Base-by-base conservation (phyloP, 2,797 vertebrate species). In the Bufotes viridis region DNA sequence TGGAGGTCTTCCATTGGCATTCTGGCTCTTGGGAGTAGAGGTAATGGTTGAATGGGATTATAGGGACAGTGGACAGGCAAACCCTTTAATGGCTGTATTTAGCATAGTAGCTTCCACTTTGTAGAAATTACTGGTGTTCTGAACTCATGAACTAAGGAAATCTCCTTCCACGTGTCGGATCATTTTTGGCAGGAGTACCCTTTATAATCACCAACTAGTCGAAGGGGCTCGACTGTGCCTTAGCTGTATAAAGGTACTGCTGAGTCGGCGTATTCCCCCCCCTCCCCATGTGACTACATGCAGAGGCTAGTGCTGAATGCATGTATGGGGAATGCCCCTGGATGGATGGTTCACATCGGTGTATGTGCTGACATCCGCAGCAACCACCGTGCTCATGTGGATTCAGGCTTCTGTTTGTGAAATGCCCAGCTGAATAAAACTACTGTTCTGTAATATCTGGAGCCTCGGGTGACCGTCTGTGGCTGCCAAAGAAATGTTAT, bases 201-300 rank as follows among this genome's bases (percentile, higher is more conserved):
- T 29, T 67, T 42, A 42, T 3, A 42, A 3, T 42, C 10, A 67
- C 53, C 11, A 55, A 55, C 53, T 24, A 42, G 42, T 42, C 42
- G 4, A 42, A 42, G 42, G 29, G 42, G 24, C 26, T 34, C 63
- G 18, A 42, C 78, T 81, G 26, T 57, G 49, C 74, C 18, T 22
- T 13, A 49, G 24, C 13, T 17, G 20, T 70, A 22, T 80, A 24
- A 14, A 86, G 20, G 1, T 67, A 88, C 20, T 72, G 87, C 81
- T 88, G 87, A 88, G 81, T 17, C 26, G 26, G 74, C 51, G 49
- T 53, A 84, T 87, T 53, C 26, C n/a, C 24, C 26, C 70, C 26
- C 29, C 26, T 17, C 24, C 26, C 57, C 34, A 42, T 51, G 74
- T 85, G 22, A 29, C 20, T 65, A 34, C 18, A 42, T 17, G 78